phyloP scores from a whole-genome alignment of 1,140 invertebrate genomes.

The Aporrectodea caliginosa region DNA sequence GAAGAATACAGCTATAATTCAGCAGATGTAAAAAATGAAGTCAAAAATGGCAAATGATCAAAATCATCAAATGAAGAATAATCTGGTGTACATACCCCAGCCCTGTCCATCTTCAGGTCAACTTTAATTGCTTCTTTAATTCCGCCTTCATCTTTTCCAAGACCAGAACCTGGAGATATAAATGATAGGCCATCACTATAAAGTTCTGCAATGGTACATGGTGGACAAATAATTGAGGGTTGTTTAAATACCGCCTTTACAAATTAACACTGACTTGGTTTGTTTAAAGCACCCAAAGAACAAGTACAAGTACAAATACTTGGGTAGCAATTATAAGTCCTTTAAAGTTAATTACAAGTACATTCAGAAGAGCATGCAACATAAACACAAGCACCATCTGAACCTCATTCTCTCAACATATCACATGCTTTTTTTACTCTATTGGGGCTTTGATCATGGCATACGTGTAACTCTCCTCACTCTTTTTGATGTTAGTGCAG shows the following conservation, averaged over 20 bases:
- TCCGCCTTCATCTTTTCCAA: conserved; percentile 14
- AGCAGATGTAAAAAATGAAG: no score
- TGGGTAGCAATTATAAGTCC: background rate
- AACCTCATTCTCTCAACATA: no score
- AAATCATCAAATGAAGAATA: no score
- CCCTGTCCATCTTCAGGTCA: conserved; percentile 9
- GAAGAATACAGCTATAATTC: no score
- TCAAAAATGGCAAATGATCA: no score
- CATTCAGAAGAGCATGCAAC: no score
- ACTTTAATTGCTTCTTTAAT: conserved; percentile 27
- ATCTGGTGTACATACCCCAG: conserved; percentile 1
- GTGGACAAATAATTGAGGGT: background rate
- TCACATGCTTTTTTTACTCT: no score
- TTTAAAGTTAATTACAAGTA: no score
- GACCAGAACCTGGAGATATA: conserved; percentile 14
- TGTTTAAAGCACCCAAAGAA: background rate
- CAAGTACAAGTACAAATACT: background rate
- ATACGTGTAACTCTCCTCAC: no score
- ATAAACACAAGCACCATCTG: no score
- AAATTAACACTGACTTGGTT: background rate
- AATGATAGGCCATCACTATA: background rate
- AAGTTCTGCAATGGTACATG: background rate
- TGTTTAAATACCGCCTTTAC: background rate
- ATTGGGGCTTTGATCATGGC: no score
- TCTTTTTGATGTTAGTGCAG: no score